Base-by-base conservation (phyloP, 2,113 vertebrate species). In the Pampusana beccarii region DNA sequence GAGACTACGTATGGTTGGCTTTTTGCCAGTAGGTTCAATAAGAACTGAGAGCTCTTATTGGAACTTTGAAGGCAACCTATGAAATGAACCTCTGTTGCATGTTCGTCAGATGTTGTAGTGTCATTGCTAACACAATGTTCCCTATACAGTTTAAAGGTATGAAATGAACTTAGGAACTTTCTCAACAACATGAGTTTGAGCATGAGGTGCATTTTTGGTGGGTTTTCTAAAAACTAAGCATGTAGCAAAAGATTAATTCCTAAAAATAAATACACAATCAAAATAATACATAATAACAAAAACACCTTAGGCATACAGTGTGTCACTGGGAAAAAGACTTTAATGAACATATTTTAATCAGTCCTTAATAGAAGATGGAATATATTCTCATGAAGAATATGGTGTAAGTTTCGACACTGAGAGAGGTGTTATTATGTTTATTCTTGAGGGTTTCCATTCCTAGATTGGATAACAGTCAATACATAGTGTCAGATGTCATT, bases 11-110 rank as follows among this genome's bases (percentile, higher is more conserved):
- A 81, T 84, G 10, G 14, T 16, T 79, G n/a, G 6, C 2, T 8
- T 81, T 83, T 91, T 87, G 6, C 26, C 40, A 44, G 20, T 40
- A 62, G 14, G 3, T 74, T 92, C 61, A 81, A 17, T 75, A 77
- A 70, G 46, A 91, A 18, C 19, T 10, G 70, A 62, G 44, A 92
- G 54, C 18, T 90, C 16, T n/a, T 75, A 69, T 0, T 82, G 36
- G 64, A 87, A 71, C 10, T 7, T 62, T 88, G 64, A 81, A 90
- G 62, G 51, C 34, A 60, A 46, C 20, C 38, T 75, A 34, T 69
- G 65, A 84, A 57, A 75, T 20, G 7, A 86, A 72, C 0, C 1
- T 6, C 18, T 2, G 19, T 60, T 82, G 16, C 1, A 1, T 25
- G 4, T 87, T 38, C 67, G 24, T 79, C n/a, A 75, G 51, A 5